These are phyloP conservation scores for Ectemnius lituratus DNA, from an alignment of 2,888 invertebrate genomes.

Conservation along the genomic window DNA sequence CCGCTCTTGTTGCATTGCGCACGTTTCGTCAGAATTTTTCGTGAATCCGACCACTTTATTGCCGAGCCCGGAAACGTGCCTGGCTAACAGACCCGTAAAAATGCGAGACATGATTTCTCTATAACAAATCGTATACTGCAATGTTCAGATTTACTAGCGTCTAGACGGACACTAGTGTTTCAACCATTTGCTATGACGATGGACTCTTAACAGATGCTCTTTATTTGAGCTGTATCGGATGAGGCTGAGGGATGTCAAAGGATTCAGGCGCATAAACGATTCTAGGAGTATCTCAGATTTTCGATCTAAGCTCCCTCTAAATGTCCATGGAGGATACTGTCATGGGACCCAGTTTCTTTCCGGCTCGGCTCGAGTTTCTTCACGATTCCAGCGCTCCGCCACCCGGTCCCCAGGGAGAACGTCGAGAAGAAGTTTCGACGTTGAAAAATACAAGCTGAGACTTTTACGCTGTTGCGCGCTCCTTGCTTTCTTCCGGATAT, in stretches of 20 bases:
- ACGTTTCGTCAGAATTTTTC: slow-evolving; percentile 3
- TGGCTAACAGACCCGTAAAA: not conserved
- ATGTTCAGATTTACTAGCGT: too few relatives aligned
- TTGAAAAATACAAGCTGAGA: slow-evolving; percentile 67
- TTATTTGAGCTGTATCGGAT: too few relatives aligned
- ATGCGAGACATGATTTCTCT: not conserved
- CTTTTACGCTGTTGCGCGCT: slow-evolving; percentile 41
- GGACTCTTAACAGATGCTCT: too few relatives aligned
- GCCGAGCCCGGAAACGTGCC: not conserved
- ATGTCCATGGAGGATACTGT: slow-evolving; percentile 11
- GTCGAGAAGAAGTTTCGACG: slow-evolving; percentile 59
- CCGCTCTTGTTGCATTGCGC: not conserved
- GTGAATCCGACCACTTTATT: not conserved
- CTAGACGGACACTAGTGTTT: too few relatives aligned
- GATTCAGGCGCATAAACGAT: too few relatives aligned
- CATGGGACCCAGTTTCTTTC: slow-evolving; percentile 33
- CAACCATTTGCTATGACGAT: too few relatives aligned
- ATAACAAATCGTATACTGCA: not conserved
- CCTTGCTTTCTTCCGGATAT: slow-evolving; percentile 39
- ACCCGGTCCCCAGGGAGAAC: slow-evolving; percentile 48
- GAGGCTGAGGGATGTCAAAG: too few relatives aligned
- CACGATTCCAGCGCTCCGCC: slow-evolving; percentile 43
- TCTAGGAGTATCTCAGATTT: not conserved
- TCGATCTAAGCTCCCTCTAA: slow-evolving; percentile 1
- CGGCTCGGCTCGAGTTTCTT: slow-evolving; percentile 34